These are phyloP conservation scores for Casuarius casuarius DNA, from an alignment of 2,113 vertebrate species.

Conservation along the genomic window DNA sequence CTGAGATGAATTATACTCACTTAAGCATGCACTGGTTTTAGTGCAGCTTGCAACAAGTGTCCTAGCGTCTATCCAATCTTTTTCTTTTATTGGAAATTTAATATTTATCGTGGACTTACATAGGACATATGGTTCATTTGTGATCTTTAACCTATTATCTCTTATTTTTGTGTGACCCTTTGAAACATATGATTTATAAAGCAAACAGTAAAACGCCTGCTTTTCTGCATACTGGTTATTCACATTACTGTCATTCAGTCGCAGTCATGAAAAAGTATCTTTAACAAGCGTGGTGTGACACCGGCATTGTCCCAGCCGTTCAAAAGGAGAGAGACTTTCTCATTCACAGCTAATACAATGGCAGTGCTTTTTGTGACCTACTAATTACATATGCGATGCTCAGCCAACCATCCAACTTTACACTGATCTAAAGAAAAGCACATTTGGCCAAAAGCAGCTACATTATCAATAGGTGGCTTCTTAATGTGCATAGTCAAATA, in stretches of 20 bases:
- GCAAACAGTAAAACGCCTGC: background rate
- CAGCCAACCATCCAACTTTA: slow-evolving; percentile 26
- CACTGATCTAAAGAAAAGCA: slow-evolving; percentile 5
- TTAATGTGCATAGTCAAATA: background rate
- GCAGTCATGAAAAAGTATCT: background rate
- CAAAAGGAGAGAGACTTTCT: background rate
- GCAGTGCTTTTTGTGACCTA: background rate
- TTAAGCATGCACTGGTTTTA: background rate
- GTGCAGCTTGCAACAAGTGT: background rate
- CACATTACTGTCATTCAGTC: background rate
- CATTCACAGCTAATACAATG: slow-evolving; percentile 10
- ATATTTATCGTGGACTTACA: background rate
- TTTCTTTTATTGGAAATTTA: background rate
- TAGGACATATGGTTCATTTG: background rate
- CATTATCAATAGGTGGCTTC: background rate
- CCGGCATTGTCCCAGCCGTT: background rate
- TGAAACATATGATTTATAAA: background rate
- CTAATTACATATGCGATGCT: slow-evolving; percentile 25
- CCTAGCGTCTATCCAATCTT: background rate
- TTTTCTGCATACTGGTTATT: background rate
- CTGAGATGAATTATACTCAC: background rate
- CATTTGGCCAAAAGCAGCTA: slow-evolving; percentile 12
- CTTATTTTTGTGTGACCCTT: background rate
- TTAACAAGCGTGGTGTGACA: background rate
- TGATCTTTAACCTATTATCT: background rate